phyloP scores from a whole-genome alignment of 2,888 invertebrate genomes.

The Aradus depressus region DNA sequence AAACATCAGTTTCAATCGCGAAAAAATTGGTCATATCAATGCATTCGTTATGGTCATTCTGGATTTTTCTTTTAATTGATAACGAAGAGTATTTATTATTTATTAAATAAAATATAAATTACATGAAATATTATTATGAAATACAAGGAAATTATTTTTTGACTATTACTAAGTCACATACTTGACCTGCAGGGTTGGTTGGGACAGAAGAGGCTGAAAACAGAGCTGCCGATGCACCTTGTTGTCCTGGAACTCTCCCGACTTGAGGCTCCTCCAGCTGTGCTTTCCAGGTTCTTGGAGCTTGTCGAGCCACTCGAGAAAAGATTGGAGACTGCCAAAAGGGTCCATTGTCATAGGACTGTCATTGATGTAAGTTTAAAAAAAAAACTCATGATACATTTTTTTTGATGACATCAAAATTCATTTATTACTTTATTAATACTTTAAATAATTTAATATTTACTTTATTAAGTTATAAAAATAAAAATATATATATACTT shows the following conservation, averaged over 20 bases:
- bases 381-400: too few relatives aligned
- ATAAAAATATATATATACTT: too few relatives aligned
- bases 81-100: not conserved
- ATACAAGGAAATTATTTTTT: too few relatives aligned
- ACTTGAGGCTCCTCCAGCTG: slow-evolving; percentile 37
- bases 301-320: slow-evolving; percentile 46
- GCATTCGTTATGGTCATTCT: too few relatives aligned
- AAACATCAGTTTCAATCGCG: too few relatives aligned
- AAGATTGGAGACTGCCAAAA: slow-evolving; percentile 48
- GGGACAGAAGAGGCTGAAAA: slow-evolving; percentile 39
- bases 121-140: too few relatives aligned
- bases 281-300: slow-evolving; percentile 46
- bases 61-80: too few relatives aligned
- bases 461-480: too few relatives aligned
- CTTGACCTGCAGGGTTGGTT: slow-evolving; percentile 40
- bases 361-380: slow-evolving; percentile 45
- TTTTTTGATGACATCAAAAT: too few relatives aligned
- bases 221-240: slow-evolving; percentile 39
- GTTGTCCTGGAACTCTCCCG: slow-evolving; percentile 39
- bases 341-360: slow-evolving; percentile 51
- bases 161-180: too few relatives aligned
- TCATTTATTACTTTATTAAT: not conserved
- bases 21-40: too few relatives aligned
- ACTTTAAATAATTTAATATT: not conserved
- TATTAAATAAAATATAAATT: not conserved